phyloP scores from a whole-genome alignment of 2,797 vertebrate species.

The Podargus strigoides region DNA sequence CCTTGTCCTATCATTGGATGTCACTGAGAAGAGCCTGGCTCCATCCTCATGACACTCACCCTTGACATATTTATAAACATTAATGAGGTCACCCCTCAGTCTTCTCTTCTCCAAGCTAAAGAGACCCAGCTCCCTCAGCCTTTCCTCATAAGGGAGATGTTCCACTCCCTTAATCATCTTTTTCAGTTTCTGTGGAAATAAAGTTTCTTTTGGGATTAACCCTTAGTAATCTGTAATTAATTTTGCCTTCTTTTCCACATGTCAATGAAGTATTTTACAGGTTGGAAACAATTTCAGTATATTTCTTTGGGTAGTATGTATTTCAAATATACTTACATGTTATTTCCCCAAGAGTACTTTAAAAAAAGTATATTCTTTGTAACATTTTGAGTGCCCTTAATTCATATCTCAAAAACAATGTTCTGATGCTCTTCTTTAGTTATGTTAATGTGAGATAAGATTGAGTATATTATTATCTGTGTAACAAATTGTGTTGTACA shows the following conservation, averaged over 20 bases:
- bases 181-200: background rate
- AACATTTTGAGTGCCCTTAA: background rate
- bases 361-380: background rate
- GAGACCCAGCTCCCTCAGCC: too few relatives aligned
- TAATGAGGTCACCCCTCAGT: too few relatives aligned
- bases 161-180: too few relatives aligned
- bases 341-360: background rate
- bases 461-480: background rate
- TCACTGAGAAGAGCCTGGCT: too few relatives aligned
- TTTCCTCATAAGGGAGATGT: too few relatives aligned
- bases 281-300: background rate
- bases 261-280: background rate
- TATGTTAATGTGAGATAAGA: background rate
- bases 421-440: background rate
- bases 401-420: background rate
- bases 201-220: background rate
- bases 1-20: too few relatives aligned
- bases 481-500: slow-evolving; percentile 23
- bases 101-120: too few relatives aligned
- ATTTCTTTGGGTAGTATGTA: background rate
- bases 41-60: too few relatives aligned
- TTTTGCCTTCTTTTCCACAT: background rate
- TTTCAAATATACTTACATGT: background rate
- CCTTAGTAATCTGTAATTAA: background rate
- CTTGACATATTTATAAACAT: too few relatives aligned